These are phyloP conservation scores for Sminthopsis crassicaudata DNA, from an alignment of 2,113 vertebrate species.

Conservation along the genomic window DNA sequence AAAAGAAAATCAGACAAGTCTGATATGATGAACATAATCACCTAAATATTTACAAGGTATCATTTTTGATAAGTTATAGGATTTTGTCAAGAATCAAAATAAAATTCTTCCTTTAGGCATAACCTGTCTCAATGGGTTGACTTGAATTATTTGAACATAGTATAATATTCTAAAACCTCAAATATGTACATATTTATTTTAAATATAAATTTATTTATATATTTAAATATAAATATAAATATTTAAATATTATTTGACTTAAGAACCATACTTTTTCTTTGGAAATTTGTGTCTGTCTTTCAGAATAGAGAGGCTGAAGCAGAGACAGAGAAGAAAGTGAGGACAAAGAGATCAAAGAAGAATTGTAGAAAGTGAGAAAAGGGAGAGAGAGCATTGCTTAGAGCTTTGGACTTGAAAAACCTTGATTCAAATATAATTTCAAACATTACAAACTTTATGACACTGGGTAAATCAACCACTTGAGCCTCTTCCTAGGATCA, in stretches of 20 bases:
- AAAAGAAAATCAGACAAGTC: neutral
- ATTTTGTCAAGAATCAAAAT: neutral
- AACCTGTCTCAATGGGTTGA: neutral
- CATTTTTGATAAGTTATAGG: neutral
- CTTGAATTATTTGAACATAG: neutral
- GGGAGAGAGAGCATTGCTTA: neutral
- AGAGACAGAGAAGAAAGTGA: no score
- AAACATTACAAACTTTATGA: neutral
- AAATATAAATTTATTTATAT: neutral
- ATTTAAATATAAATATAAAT: neutral
- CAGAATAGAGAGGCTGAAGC: no score
- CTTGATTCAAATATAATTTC: neutral
- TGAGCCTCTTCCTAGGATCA: neutral
- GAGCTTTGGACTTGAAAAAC: neutral
- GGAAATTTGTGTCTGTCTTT: neutral
- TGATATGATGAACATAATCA: neutral
- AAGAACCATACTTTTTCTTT: neutral
- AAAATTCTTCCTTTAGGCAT: neutral
- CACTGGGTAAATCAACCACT: neutral
- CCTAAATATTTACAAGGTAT: neutral
- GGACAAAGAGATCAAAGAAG: no score
- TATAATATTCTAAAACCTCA: neutral
- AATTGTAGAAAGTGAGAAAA: neutral
- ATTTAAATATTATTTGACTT: neutral
- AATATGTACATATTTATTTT: neutral